Conservation (phyloP, 2,797 vertebrate species). For the Jordanella pulchra region DNA sequence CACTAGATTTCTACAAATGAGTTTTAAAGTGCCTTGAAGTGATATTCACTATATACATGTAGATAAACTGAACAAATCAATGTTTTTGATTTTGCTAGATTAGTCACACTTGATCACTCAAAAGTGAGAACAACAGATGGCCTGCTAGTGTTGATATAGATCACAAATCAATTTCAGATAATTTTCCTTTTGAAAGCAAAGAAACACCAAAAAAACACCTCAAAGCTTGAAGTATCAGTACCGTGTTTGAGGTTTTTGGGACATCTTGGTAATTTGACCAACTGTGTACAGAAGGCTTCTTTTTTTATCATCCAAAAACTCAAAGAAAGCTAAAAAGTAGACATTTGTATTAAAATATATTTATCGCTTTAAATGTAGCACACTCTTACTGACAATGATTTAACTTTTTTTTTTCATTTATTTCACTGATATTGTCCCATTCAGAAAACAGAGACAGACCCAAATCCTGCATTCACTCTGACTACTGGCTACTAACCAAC, state of each 20-base stretch:
- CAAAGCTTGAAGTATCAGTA: neutral
- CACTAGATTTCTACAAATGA: neutral
- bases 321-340: conserved; percentile 31
- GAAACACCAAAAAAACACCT: conserved; percentile 1
- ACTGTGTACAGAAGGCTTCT: conserved; percentile 29
- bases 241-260: conserved; percentile 8
- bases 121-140: neutral
- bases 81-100: neutral
- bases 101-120: neutral
- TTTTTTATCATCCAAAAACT: conserved; percentile 46
- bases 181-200: conserved; percentile 13
- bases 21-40: neutral
- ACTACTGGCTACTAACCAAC: conserved; percentile 55
- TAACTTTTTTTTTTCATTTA: conserved; percentile 11
- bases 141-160: neutral
- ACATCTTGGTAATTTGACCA: conserved; percentile 36
- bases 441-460: conserved; percentile 10
- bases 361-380: conserved; percentile 23
- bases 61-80: neutral
- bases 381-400: conserved; percentile 34
- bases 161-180: neutral
- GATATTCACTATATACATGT: no score
- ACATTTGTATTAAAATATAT: conserved; percentile 40
- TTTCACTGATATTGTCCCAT: conserved; percentile 13
- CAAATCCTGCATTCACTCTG: conserved; percentile 15